Conservation (phyloP, 2,113 vertebrate genomes). For the Nannospalax galili region DNA sequence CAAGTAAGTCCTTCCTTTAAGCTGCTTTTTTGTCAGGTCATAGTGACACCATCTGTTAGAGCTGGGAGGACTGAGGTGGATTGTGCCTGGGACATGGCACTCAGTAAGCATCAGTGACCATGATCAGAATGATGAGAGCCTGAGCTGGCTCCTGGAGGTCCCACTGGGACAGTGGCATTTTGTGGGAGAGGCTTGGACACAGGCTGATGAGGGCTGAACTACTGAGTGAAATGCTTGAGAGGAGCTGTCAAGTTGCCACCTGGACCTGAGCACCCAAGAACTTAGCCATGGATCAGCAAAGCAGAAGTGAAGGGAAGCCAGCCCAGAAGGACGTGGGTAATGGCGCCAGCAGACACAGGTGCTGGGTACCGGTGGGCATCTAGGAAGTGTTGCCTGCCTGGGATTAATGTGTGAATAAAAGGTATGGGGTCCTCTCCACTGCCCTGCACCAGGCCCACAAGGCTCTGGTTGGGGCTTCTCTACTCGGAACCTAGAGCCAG, state of each 20-base stretch:
- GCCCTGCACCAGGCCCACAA: not conserved
- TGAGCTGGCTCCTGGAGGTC: not conserved
- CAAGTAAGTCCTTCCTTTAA: not conserved
- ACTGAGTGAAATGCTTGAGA: not conserved
- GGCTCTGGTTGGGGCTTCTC: not conserved
- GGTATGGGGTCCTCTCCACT: not conserved
- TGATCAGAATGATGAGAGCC: no score
- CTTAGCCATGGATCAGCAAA: not conserved
- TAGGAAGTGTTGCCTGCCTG: not conserved
- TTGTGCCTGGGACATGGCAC: not conserved
- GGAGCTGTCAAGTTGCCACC: not conserved
- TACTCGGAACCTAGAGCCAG: not conserved
- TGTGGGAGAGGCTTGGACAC: not conserved
- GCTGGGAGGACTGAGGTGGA: not conserved
- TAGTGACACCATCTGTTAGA: not conserved
- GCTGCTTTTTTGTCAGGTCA: not conserved
- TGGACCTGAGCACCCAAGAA: not conserved
- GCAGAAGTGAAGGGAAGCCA: not conserved
- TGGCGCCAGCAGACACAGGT: not conserved
- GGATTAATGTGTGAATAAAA: not conserved
- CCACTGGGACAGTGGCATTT: not conserved
- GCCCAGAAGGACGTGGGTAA: not conserved
- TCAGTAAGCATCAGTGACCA: not conserved
- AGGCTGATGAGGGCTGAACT: not conserved
- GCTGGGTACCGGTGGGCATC: not conserved